Percentiles rank a stretch among this genome's conserved stretches.
These are phyloP conservation scores for Barypeithes pellucidus DNA, from an alignment of 2,888 invertebrate species.

Conservation along the genomic window DNA sequence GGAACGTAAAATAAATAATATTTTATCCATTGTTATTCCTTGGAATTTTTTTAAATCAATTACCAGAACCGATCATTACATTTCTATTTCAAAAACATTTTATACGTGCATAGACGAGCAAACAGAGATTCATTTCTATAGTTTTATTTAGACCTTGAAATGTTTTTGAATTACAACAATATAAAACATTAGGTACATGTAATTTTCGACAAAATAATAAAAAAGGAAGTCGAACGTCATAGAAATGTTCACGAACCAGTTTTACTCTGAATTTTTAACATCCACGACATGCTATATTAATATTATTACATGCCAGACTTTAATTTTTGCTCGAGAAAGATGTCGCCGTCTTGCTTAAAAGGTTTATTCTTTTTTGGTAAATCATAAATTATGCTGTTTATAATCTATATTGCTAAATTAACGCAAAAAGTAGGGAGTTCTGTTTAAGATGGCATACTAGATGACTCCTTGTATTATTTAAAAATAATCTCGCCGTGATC, in stretches of 20 bases:
- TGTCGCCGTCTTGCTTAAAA: not conserved
- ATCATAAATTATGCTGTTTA: no score
- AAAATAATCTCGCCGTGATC: no score
- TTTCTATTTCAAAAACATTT: constrained; percentile 13
- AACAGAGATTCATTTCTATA: constrained; percentile 37
- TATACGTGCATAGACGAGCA: not conserved
- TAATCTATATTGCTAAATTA: no score
- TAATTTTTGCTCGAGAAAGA: not conserved
- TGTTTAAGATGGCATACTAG: no score
- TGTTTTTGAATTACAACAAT: constrained; percentile 38
- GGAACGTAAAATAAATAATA: not conserved
- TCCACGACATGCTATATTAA: constrained; percentile 18
- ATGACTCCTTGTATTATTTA: no score
- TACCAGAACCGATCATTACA: not conserved
- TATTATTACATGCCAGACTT: not conserved
- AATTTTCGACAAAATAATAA: constrained; percentile 42
- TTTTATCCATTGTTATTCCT: not conserved
- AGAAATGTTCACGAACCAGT: constrained; percentile 35
- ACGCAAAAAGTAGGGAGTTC: no score
- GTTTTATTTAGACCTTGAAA: constrained; percentile 41
- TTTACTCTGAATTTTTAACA: constrained; percentile 36
- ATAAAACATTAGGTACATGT: constrained; percentile 41
- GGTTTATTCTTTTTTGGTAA: not conserved
- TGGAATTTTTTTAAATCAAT: not conserved
- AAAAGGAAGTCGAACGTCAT: constrained; percentile 35